Conservation (phyloP, 2,888 invertebrate genomes). For the Melikaiella ostensackeni region DNA sequence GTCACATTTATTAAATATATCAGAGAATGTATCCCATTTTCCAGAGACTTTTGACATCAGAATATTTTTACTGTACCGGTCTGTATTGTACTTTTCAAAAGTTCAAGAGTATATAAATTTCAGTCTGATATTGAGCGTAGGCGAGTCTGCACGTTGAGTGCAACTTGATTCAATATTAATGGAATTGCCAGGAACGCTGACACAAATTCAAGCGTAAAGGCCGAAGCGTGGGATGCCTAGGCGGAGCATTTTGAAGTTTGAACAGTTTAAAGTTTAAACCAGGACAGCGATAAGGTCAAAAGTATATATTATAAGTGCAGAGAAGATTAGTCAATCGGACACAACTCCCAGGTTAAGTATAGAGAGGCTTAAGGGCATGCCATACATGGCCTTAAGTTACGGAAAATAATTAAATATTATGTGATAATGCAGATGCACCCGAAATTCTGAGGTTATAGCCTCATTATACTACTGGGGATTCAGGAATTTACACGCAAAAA, state of each 20-base stretch:
- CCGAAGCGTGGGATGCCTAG: conserved; percentile 16
- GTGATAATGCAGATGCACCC: too few species aligned
- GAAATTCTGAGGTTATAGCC: too few species aligned
- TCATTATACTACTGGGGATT: too few species aligned
- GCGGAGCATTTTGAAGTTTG: not conserved
- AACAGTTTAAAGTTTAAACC: conserved; percentile 11
- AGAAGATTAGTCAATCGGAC: too few species aligned
- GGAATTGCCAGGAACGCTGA: conserved; percentile 29
- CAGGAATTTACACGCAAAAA: too few species aligned
- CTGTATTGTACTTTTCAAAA: too few species aligned
- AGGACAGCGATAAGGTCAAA: conserved; percentile 27
- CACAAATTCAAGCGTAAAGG: conserved; percentile 28
- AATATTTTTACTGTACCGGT: too few species aligned
- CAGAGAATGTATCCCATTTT: too few species aligned
- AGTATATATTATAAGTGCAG: not conserved
- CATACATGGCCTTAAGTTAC: not conserved
- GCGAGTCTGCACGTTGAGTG: not conserved
- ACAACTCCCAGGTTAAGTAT: not conserved
- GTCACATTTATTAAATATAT: too few species aligned
- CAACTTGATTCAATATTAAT: conserved; percentile 1
- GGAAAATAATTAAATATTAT: not conserved
- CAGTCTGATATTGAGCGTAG: too few species aligned
- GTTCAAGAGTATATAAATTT: too few species aligned
- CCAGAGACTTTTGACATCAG: too few species aligned
- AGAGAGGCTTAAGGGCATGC: not conserved